Conservation (phyloP, 1,140 invertebrate species). For the Antheraea mylitta region DNA sequence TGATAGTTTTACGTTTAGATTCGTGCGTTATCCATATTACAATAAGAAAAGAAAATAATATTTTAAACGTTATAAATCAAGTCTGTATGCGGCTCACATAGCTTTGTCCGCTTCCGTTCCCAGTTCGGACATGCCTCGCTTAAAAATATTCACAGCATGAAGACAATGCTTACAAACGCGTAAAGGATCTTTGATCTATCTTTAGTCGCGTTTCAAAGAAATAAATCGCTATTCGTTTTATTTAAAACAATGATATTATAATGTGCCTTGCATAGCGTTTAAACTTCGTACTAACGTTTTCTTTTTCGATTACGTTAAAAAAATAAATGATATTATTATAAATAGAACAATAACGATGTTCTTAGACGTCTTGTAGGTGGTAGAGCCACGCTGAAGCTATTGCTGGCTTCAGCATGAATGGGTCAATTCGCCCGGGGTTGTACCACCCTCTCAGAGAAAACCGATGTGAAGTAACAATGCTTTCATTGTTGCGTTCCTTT, state of each 20-base stretch:
- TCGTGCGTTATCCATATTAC: too few species aligned
- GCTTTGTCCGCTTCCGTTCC: conserved; percentile 53
- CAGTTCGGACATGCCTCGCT: conserved; percentile 43
- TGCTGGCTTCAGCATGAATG: too few species aligned
- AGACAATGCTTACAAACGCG: conserved; percentile 25
- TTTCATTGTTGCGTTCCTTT: too few species aligned
- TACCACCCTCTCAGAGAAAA: too few species aligned
- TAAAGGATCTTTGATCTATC: conserved; percentile 34
- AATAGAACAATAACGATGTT: too few species aligned
- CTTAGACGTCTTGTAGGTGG: too few species aligned
- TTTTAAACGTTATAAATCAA: background rate
- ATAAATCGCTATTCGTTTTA: conserved; percentile 9
- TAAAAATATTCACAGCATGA: conserved; percentile 36
- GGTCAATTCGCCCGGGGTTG: too few species aligned
- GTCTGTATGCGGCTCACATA: conserved; percentile 54
- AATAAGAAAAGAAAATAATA: background rate
- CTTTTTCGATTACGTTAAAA: background rate
- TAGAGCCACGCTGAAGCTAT: too few species aligned
- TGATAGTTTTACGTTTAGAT: too few species aligned
- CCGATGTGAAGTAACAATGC: too few species aligned
- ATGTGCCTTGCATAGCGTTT: background rate
- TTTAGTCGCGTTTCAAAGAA: conserved; percentile 29
- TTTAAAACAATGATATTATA: conserved; percentile 1
- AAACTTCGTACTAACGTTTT: background rate
- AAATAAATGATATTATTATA: background rate